Percentiles rank a stretch among this genome's conserved stretches.
phyloP scores from a whole-genome alignment of 2,113 vertebrate genomes.

The Meleagris gallopavo region DNA sequence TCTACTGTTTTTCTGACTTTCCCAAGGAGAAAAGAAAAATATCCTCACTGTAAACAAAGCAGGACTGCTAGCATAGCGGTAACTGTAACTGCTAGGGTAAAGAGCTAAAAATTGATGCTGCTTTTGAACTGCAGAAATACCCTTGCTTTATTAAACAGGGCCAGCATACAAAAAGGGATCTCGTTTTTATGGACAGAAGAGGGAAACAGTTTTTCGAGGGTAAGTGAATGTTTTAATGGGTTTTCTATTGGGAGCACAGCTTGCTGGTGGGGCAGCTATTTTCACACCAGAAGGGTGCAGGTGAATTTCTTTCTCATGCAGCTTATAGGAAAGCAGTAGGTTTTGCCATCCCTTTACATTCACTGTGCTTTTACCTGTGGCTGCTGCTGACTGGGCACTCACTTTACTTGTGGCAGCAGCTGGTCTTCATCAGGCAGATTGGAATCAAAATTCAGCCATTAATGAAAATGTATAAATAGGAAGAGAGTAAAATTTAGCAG shows the following conservation, averaged over 20 bases:
- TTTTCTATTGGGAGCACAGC: neutral
- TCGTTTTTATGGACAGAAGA: neutral
- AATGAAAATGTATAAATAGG: neutral
- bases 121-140: neutral
- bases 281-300: neutral
- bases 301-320: neutral
- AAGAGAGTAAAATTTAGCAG: conserved; percentile 12
- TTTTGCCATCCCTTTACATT: neutral
- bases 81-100: neutral
- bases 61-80: neutral
- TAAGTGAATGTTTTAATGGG: neutral
- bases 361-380: neutral
- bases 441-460: neutral
- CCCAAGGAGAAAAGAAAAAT: neutral
- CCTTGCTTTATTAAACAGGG: neutral
- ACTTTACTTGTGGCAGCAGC: conserved; percentile 17
- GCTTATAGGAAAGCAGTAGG: neutral
- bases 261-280: neutral
- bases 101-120: neutral
- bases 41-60: neutral
- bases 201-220: neutral
- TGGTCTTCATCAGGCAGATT: neutral
- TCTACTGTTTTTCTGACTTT: neutral
- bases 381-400: neutral
- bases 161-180: neutral